phyloP scores from a whole-genome alignment of 2,888 invertebrate genomes.

The Branchipolynoe longqiensis region DNA sequence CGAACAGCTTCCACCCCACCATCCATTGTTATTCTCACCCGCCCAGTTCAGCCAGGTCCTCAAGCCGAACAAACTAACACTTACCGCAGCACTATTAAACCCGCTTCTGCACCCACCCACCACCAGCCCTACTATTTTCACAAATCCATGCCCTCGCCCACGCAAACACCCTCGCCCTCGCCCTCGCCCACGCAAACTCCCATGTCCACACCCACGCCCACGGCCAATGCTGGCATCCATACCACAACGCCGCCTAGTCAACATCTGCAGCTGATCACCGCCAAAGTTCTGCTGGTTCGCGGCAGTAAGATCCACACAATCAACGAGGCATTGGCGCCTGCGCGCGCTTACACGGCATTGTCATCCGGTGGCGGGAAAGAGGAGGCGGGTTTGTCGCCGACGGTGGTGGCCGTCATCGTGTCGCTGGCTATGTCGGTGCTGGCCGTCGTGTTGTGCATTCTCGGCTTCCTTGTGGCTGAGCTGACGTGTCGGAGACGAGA shows the following conservation, averaged over 20 bases:
- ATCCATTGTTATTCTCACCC: too few species aligned
- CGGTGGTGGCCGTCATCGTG: constrained; percentile 60
- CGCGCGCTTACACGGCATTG: not conserved
- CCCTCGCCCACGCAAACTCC: not conserved
- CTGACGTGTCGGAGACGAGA: constrained; percentile 51
- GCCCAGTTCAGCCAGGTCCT: too few species aligned
- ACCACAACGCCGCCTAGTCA: not conserved
- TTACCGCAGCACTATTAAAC: too few species aligned
- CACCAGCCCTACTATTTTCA: not conserved
- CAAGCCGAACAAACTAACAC: too few species aligned
- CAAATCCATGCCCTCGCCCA: not conserved
- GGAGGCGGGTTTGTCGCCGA: constrained; percentile 44
- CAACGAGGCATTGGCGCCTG: constrained; percentile 2
- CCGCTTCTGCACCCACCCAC: not conserved
- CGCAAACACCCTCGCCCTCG: not conserved
- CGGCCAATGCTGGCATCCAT: not conserved
- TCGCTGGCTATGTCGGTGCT: constrained; percentile 61
- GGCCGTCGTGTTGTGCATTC: constrained; percentile 59
- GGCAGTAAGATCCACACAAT: not conserved
- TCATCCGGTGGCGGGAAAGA: not conserved
- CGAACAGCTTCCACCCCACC: not conserved
- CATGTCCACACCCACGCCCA: not conserved
- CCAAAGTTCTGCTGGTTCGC: not conserved
- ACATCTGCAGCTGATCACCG: not conserved
- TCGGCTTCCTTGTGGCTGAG: constrained; percentile 61